Conservation (phyloP, 2,888 invertebrate species). For the Onchidella celtica region DNA sequence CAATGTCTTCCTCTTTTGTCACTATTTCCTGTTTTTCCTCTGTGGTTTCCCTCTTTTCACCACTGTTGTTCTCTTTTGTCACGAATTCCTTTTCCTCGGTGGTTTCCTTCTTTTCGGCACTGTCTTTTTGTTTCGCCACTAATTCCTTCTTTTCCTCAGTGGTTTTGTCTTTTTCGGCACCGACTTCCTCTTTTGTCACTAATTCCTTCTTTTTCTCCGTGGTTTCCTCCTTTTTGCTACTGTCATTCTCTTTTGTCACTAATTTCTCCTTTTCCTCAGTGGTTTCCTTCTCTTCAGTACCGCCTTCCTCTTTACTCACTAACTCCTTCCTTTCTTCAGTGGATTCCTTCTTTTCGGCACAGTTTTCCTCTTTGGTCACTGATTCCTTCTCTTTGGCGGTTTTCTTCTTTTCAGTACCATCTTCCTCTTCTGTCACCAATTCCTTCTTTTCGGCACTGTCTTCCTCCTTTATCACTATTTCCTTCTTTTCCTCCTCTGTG, state of each 20-base stretch:
- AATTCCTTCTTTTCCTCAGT: neutral
- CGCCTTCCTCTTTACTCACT: neutral
- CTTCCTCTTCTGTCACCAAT: neutral
- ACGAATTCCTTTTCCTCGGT: too few relatives aligned
- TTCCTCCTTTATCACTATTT: neutral
- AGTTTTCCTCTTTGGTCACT: neutral
- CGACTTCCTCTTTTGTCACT: neutral
- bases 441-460: too few relatives aligned
- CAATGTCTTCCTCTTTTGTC: neutral
- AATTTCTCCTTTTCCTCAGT: too few relatives aligned
- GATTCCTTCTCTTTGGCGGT: neutral
- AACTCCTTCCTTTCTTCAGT: neutral
- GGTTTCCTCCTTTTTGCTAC: too few relatives aligned
- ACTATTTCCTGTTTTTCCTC: neutral
- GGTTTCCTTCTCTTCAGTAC: neutral
- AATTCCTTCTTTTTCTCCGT: too few relatives aligned
- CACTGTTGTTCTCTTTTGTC: too few relatives aligned
- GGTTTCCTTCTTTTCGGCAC: neutral
- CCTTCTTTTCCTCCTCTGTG: neutral
- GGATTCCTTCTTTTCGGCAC: neutral
- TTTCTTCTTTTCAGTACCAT: neutral
- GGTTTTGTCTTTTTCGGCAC: neutral
- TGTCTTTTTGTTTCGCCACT: neutral
- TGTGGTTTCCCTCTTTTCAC: too few relatives aligned
- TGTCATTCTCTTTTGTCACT: too few relatives aligned